These are phyloP conservation scores for Leptonema lineaticorne DNA, from an alignment of 1,140 invertebrate species.

Conservation along the genomic window DNA sequence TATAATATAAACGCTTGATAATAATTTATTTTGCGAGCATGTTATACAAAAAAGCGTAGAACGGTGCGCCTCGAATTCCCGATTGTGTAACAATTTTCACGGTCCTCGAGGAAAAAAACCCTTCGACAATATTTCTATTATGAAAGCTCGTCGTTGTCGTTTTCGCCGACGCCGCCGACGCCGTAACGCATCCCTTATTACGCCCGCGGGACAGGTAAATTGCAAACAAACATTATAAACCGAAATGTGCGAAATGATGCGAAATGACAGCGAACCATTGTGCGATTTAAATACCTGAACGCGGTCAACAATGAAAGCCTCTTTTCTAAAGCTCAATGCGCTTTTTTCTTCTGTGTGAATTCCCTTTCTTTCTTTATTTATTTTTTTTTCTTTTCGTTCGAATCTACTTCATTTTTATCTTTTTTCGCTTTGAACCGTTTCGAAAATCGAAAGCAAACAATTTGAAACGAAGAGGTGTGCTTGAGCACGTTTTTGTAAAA, in stretches of 20 bases:
- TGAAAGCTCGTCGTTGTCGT: too few species aligned
- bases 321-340: slow-evolving; percentile 16
- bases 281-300: slow-evolving; percentile 30
- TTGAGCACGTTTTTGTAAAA: too few species aligned
- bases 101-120: slow-evolving; percentile 16
- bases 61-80: not conserved
- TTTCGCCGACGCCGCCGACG: too few species aligned
- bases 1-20: too few species aligned
- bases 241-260: slow-evolving; percentile 37
- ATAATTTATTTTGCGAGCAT: too few species aligned
- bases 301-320: slow-evolving; percentile 19
- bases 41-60: too few species aligned
- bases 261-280: slow-evolving; percentile 38
- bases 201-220: slow-evolving; percentile 25
- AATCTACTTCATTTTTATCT: too few species aligned
- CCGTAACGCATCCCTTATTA: slow-evolving; percentile 3
- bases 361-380: not conserved
- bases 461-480: too few species aligned
- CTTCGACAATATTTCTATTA: slow-evolving; percentile 18
- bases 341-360: slow-evolving; percentile 28
- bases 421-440: too few species aligned
- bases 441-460: too few species aligned
- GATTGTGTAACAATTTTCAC: slow-evolving; percentile 20
- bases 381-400: too few species aligned
- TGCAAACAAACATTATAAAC: slow-evolving; percentile 30